Evolutionary conservation across 2,797 vertebrate species (phyloP), one percentile per base, ranked within the genome.

Genomic region (Balearica regulorum): DNA sequence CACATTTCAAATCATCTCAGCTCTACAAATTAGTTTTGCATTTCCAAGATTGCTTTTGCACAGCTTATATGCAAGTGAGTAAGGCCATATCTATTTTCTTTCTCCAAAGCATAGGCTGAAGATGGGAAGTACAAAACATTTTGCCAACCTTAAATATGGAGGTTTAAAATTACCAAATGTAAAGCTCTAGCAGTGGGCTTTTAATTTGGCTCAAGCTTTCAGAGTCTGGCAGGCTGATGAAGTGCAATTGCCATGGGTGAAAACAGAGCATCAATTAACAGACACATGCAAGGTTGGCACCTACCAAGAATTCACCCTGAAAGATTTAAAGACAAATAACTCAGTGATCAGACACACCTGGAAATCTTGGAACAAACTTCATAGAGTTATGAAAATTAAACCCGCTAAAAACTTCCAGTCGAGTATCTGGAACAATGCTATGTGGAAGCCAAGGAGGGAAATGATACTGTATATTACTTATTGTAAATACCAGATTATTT

Each of bases 201-300:
- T 96, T 91, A 95, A 93, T 96, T 96, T 97, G 94, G 95, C 94
- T 96, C 81, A 87, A 87, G 93, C 81, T 97, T 92, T 75, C 58
- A 26, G 87, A 93, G 46, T 80, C 97, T 97, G 96, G 96, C 97
- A 97, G 85, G 90, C 96, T 96, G 96, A 95, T 93, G 95, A 89
- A 96, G 91, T 96, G 86, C 83, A 96, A 94, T 96, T 97, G 87
- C 93, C 95, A 96, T 92, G 95, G 96, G 97, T 97, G 91, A 96
- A 97, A 97, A 92, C 92, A 95, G 95, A 96, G 94, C 97, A 97
- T 97, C 96, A 96, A 96, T 96, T 97, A 97, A 95, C 91, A 96
- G 87, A 95, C 94, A 93, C 96, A 97, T 92, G 87, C 87, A 85
- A 97, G 90, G 96, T 46, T 96, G 96, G 96, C 96, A 97, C 81